Evolutionary conservation across 2,113 vertebrate genomes (phyloP), one percentile per base, ranked within the genome.

Genomic region (Mus spicilegus): DNA sequence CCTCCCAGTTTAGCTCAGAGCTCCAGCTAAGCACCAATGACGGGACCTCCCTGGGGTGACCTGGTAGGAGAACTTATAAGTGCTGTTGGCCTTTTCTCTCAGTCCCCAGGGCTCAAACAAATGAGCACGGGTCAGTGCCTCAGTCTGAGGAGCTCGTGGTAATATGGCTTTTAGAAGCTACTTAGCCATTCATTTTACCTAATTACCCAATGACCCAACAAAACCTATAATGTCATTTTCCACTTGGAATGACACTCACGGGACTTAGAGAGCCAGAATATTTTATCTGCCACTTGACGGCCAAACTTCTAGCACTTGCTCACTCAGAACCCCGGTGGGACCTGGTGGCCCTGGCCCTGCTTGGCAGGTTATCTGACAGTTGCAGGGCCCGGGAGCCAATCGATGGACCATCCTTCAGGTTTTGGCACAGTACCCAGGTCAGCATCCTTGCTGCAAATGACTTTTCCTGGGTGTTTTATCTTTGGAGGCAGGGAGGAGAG

Each of bases 261-360:
- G 97, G 92, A 94, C 91, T 98, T 95, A 93, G 97, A 89, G 94
- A 92, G 91, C 70, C 81, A 22, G 89, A 96, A 95, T 97, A 26
- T 98, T 98, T 99, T 99, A 99, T 99, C 98, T 98, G 89, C 97
- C 93, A 98, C 98, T 99, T 98, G 96, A 99, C 99, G 98, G 90
- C 94, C 87, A 95, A 95, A 95, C 94, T 98, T 96, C 92, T 76
- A 98, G 98, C 97, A 96, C 97, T 98, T 98, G 98, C 99, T 98
- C 95, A 94, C 97, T 98, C 98, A 98, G 99, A 98, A 65, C 97
- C 97, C 97, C 96, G 39, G 73, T 17, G 98, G 65, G 69, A 19
- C 78, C n/a, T 13, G 2, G 73, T 69, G 88, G 92, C 16, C 3
- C 98, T 86, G 69, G 94, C 97, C 97, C 98, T 94, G 95, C 98